phyloP scores from a whole-genome alignment of 2,797 vertebrate species.

The Anniella stebbinsi region DNA sequence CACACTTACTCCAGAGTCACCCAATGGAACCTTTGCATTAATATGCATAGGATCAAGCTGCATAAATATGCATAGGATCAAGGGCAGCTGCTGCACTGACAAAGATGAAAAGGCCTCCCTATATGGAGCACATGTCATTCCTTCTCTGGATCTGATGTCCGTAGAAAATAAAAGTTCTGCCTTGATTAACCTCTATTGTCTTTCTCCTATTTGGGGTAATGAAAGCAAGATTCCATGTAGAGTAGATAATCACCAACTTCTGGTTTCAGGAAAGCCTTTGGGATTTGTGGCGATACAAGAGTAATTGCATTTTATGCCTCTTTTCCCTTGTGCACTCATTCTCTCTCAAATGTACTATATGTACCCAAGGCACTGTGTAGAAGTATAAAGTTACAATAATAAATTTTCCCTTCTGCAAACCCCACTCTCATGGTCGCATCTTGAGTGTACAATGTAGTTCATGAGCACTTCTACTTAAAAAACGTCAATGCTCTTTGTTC shows the following conservation, averaged over 20 bases:
- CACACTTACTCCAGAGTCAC: neutral
- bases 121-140: neutral
- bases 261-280: slow-evolving; percentile 51
- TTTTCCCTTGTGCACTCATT: slow-evolving; percentile 51
- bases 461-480: slow-evolving; percentile 16
- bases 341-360: slow-evolving; percentile 24
- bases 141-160: neutral
- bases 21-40: neutral
- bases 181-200: neutral
- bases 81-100: neutral
- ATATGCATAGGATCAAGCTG: neutral
- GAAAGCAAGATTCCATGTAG: slow-evolving; percentile 23
- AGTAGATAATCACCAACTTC: slow-evolving; percentile 31
- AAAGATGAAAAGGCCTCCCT: neutral
- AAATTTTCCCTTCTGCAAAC: slow-evolving; percentile 40
- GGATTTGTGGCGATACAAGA: slow-evolving; percentile 51
- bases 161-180: neutral
- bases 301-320: slow-evolving; percentile 46
- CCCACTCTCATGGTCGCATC: slow-evolving; percentile 28
- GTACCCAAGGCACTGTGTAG: slow-evolving; percentile 43
- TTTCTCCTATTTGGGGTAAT: slow-evolving; percentile 40
- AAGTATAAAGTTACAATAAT: slow-evolving; percentile 49
- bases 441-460: slow-evolving; percentile 10
- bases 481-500: neutral
- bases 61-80: too few relatives aligned